These are phyloP conservation scores for Epirrhoe tristata DNA, from an alignment of 2,888 invertebrate genomes.

Conservation along the genomic window DNA sequence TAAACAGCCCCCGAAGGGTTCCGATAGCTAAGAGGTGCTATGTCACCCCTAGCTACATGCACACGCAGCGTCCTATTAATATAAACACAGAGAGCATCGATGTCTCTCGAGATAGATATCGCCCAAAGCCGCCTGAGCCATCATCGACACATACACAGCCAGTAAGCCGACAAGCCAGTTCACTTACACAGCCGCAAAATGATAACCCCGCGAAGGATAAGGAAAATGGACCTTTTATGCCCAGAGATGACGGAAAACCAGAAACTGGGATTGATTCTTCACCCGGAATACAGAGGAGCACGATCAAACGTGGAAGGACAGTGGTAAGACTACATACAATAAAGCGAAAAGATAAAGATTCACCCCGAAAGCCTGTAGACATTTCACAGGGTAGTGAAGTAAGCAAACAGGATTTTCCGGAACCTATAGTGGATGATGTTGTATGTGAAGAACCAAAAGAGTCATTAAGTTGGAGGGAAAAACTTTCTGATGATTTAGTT, in stretches of 20 bases:
- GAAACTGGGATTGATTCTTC: constrained; percentile 76
- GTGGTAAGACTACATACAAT: constrained; percentile 91
- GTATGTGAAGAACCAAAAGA: constrained; percentile 42
- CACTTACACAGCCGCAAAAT: constrained; percentile 52
- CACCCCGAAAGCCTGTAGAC: constrained; percentile 69
- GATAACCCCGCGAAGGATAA: constrained; percentile 60
- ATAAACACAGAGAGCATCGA: constrained; percentile 95
- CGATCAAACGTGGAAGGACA: constrained; percentile 90
- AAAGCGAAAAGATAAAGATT: constrained; percentile 78
- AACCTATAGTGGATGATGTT: constrained; percentile 27
- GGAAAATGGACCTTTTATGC: constrained; percentile 75
- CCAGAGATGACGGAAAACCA: constrained; percentile 77
- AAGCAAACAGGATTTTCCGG: constrained; percentile 27
- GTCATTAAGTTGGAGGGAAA: constrained; percentile 85
- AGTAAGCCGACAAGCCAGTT: too few relatives aligned
- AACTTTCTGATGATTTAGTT: constrained; percentile 85
- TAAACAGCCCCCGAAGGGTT: constrained; percentile 75
- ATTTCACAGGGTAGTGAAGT: constrained; percentile 45
- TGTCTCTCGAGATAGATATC: constrained; percentile 89
- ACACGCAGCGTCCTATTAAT: constrained; percentile 87
- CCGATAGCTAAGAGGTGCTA: constrained; percentile 82
- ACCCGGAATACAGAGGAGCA: constrained; percentile 75
- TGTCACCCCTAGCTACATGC: constrained; percentile 72
- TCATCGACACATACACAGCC: constrained; percentile 35
- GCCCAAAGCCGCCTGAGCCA: constrained; percentile 59